Base-by-base conservation (phyloP, 2,888 invertebrate species). In the Megastigmus dorsalis region DNA sequence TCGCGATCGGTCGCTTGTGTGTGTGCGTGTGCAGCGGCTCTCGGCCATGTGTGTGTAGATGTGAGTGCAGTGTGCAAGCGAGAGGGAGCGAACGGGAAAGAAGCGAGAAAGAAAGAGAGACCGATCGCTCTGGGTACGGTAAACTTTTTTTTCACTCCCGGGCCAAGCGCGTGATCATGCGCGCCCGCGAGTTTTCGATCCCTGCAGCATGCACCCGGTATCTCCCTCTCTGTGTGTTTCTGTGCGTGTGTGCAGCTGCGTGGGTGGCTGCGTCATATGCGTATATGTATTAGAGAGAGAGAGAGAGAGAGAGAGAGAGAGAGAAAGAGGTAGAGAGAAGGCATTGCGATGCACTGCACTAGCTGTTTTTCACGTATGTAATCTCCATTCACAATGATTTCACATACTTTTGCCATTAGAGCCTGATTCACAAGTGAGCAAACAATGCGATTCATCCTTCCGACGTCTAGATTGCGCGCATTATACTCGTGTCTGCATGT, bases 341-440 rank as follows among this genome's bases (percentile, higher is more conserved):
- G 76, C 66, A n/a, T n/a, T n/a, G 70, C 33, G 60, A 52, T 20
- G 20, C 30, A 79, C 81, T n/a, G n/a, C n/a, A n/a, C n/a, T n/a
- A n/a, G 80, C 84, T 84, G 83, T 86, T 80, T 85, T 85, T 84
- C 84, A 82, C 84, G 81, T 84, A 82, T 84, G 86, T 86, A 86
- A 86, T 87, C 86, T 86, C 84, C 81, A 82, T 84, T 85, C 84
- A 83, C 85, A 82, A 87, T 85, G 82, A 85, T 86, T 85, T 85
- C 86, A 85, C 85, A 86, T 86, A 87, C 85, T 85, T 86, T 86
- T 85, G 82, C 86, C 84, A 86, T 86, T 86, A 86, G 65, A 85
- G 83, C 77, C 81, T 82, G 83, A 84, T 85, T 86, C 84, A 26
- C 62, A 55, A 68, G 80, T 70, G 59, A 60, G 52, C 36, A 68